Percentiles rank a stretch among this genome's conserved stretches.
phyloP scores from a whole-genome alignment of 2,797 vertebrate genomes.

The Odontamblyopus lacepedii region DNA sequence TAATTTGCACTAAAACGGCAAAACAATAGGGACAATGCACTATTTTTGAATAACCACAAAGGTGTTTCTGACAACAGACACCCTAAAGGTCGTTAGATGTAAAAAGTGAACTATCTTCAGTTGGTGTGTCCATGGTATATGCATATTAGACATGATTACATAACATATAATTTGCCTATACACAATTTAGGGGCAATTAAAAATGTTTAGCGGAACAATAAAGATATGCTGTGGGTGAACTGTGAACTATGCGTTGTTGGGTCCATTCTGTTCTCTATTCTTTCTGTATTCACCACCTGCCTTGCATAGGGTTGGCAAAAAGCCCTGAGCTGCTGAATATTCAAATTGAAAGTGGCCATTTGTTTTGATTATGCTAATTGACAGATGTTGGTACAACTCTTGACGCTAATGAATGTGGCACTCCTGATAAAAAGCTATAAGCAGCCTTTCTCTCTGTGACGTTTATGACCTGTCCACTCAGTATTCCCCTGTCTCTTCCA shows the following conservation, averaged over 20 bases:
- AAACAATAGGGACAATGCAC: no score
- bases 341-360: constrained; percentile 54
- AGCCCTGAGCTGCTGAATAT: constrained; percentile 59
- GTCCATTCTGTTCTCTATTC: not conserved
- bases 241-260: not conserved
- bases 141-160: no score
- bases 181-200: no score
- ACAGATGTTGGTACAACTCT: constrained; percentile 64
- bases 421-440: constrained; percentile 53
- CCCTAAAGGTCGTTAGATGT: no score
- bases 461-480: not conserved
- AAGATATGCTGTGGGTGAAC: no score
- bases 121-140: no score
- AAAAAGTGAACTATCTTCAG: no score
- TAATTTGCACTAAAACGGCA: no score
- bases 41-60: no score
- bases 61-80: no score
- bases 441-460: constrained; percentile 28
- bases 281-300: constrained; percentile 34
- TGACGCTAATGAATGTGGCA: constrained; percentile 61
- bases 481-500: constrained; percentile 56
- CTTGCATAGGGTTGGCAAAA: constrained; percentile 54
- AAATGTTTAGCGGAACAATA: no score
- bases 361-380: constrained; percentile 69
- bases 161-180: no score